phyloP scores from a whole-genome alignment of 92 coral and sea anemone species.

The Palythoa grandiflora region DNA sequence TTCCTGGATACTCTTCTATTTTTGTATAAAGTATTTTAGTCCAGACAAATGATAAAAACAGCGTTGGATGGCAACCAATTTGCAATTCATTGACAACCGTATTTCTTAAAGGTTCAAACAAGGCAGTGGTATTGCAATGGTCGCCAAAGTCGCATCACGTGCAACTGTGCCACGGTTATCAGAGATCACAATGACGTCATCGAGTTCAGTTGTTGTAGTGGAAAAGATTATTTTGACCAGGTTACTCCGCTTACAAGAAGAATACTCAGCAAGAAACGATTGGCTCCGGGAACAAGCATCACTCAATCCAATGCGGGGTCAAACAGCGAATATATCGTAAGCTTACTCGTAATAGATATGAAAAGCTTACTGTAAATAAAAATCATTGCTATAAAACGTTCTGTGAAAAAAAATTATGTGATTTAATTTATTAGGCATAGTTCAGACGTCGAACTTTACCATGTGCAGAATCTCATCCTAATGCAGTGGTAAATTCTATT shows the following conservation, averaged over 20 bases:
- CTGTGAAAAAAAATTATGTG: too few species aligned
- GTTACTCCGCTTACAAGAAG: conserved; percentile 13
- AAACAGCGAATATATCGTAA: conserved; percentile 9
- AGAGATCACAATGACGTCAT: conserved; percentile 64
- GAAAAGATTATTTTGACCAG: not conserved
- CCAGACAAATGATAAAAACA: too few species aligned
- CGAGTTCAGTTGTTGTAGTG: conserved; percentile 55
- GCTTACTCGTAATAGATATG: not conserved
- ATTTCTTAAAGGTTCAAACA: conserved; percentile 41
- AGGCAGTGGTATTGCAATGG: conserved; percentile 46
- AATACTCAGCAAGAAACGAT: conserved; percentile 20
- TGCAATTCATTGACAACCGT: not conserved
- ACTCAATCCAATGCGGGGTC: conserved; percentile 30
- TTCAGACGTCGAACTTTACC: too few species aligned
- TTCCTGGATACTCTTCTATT: too few species aligned
- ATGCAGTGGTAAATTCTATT: too few species aligned
- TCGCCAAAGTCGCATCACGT: not conserved
- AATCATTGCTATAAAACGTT: too few species aligned
- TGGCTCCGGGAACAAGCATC: conserved; percentile 28
- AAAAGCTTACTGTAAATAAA: too few species aligned
- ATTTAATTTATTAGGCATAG: too few species aligned
- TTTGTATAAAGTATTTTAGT: too few species aligned
- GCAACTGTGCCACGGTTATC: conserved; percentile 53
- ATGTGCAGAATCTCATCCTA: too few species aligned
- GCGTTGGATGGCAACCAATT: too few species aligned